A percentile compares a stretch with the other conserved stretches of the same genome.
phyloP scores from a whole-genome alignment of 2,888 invertebrate species.

The Acanthosepion esculentum region DNA sequence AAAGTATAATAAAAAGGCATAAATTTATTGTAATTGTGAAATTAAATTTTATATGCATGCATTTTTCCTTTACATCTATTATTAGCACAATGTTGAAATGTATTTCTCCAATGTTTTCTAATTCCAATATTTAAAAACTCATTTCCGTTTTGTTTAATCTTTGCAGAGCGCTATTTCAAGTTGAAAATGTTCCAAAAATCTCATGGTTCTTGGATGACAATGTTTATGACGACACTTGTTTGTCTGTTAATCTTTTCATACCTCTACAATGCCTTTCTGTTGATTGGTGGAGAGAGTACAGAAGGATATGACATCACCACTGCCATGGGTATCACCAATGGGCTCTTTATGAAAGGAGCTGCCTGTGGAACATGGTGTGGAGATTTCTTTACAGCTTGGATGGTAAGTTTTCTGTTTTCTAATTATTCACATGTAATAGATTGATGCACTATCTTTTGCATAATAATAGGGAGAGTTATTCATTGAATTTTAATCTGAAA shows the following conservation, averaged over 20 bases:
- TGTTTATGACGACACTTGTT: constrained; percentile 76
- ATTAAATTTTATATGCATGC: too few relatives aligned
- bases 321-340: constrained; percentile 76
- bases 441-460: too few relatives aligned
- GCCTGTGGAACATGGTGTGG: constrained; percentile 78
- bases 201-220: constrained; percentile 78
- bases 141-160: constrained; percentile 36
- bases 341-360: constrained; percentile 77
- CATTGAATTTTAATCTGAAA: too few relatives aligned
- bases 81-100: too few relatives aligned
- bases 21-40: too few relatives aligned
- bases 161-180: constrained; percentile 73
- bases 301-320: constrained; percentile 75
- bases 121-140: background rate
- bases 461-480: too few relatives aligned
- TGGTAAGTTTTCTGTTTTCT: constrained; percentile 66
- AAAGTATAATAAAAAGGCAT: too few relatives aligned
- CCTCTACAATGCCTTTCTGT: constrained; percentile 76
- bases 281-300: constrained; percentile 71
- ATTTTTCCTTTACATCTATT: too few relatives aligned
- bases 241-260: constrained; percentile 77
- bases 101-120: background rate
- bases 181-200: constrained; percentile 77
- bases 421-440: background rate
- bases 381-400: constrained; percentile 78